Evolutionary conservation across 2,113 vertebrate species (phyloP).

Genomic region (Pterocles gutturalis): DNA sequence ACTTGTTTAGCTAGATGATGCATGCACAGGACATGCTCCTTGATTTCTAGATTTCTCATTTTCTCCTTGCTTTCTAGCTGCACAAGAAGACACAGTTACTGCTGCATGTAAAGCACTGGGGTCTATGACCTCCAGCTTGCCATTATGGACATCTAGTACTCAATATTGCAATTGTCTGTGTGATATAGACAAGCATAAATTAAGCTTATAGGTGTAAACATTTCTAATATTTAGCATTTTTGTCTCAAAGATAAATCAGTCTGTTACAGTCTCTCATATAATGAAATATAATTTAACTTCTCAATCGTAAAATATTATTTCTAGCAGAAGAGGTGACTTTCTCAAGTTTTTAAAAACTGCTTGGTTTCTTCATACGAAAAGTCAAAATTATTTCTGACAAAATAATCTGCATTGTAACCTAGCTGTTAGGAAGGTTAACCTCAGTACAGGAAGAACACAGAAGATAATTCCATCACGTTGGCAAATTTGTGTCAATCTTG

Average conservation of each 20-base stretch:
- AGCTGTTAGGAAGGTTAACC: neutral
- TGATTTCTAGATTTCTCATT: neutral
- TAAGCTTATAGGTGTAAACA: neutral
- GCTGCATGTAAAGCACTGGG: neutral
- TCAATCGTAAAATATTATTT: neutral
- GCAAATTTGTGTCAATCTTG: neutral
- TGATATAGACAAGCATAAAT: neutral
- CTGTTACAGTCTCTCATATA: neutral
- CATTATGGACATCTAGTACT: neutral
- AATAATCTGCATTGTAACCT: neutral
- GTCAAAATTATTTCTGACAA: neutral
- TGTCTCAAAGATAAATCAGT: neutral
- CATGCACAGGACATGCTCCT: neutral
- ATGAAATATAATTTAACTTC: neutral
- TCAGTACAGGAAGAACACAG: neutral
- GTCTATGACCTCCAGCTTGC: neutral
- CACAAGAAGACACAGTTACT: neutral
- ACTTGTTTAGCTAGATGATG: neutral
- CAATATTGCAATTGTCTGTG: neutral
- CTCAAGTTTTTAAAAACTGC: neutral
- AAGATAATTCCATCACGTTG: neutral
- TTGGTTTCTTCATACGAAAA: neutral
- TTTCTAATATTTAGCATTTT: neutral
- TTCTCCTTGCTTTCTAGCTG: neutral
- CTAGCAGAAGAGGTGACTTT: neutral